Evolutionary conservation across 2,113 vertebrate genomes (phyloP), one percentile per base, ranked within the genome.

Genomic region (Octodon degus): DNA sequence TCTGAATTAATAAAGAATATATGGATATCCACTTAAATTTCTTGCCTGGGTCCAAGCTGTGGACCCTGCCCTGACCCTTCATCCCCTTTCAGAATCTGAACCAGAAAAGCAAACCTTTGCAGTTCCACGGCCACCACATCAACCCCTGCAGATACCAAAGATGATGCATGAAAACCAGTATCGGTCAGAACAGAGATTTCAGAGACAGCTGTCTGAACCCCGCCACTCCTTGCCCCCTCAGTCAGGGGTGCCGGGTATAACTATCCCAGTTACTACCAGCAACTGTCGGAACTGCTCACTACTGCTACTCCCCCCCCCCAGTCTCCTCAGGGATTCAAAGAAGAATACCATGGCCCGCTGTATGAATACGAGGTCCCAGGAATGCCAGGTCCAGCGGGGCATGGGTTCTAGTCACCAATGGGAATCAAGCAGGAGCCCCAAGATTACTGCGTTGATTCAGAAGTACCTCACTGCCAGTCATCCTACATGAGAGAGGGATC

Each of bases 381-480:
- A 95, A 97, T 98, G 97, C 98, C 99, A 6, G 99, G 98, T 0
- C 98, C 98, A 65, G 95, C 98, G 0, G 96, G 98, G 95, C 98
- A 98, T 0, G 94, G 98, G 86, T 99, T 99, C 98, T 99, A 98
- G 97, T 97, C 99, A 94, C 98, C 99, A 11, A 98, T 99, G 99
- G 98, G 99, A 98, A 99, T 99, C 98, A 99, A 99, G 97, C 99
- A 99, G 98, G 99, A 99, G 98, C 99, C 99, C 30, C 98, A 98
- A 30, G 99, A 99, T 98, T 99, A 99, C 98, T 99, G 99, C 99
- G 99, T 99, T 7, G 99, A 99, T 97, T 99, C 99, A 98, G 99
- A 99, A 99, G 99, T 99, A 99, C 99, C 99, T 98, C 99, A 99
- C 97, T 99, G 99, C 98, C 99, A 99, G 98, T 99, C 99, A 55